phyloP scores from a whole-genome alignment of 2,888 invertebrate genomes.

The Patella pellucida region DNA sequence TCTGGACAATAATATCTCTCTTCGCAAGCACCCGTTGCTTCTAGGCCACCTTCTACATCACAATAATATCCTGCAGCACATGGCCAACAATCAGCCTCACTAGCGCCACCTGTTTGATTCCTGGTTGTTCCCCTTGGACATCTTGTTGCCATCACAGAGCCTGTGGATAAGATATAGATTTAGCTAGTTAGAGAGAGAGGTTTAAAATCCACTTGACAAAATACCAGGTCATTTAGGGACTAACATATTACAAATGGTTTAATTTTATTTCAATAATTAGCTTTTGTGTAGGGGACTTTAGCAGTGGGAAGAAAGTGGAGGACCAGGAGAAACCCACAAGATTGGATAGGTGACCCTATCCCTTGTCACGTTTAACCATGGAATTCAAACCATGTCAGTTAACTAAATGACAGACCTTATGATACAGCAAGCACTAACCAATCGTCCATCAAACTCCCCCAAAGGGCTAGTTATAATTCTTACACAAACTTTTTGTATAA shows the following conservation, averaged over 20 bases:
- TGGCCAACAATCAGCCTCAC: conserved; percentile 53
- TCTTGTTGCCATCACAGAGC: conserved; percentile 45
- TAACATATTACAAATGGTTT: no score
- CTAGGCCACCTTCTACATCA: conserved; percentile 39
- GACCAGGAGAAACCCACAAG: neutral
- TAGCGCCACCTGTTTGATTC: conserved; percentile 50
- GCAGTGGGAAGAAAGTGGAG: no score
- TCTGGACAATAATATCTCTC: conserved; percentile 62
- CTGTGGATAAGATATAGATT: conserved; percentile 36
- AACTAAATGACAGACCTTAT: no score
- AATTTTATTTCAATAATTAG: no score
- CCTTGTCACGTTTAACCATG: no score
- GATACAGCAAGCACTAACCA: neutral
- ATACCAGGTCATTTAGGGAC: no score
- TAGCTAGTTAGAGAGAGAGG: neutral
- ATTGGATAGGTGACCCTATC: no score
- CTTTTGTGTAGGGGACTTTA: neutral
- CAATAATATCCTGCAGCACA: conserved; percentile 60
- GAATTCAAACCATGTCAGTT: no score
- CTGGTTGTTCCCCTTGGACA: conserved; percentile 59
- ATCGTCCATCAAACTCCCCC: no score
- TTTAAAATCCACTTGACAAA: no score
- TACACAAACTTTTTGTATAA: no score
- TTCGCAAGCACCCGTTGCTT: conserved; percentile 50
- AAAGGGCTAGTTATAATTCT: no score